These are phyloP conservation scores for Ceratosolen solmsi DNA, from an alignment of 1,140 invertebrate genomes.

Conservation along the genomic window DNA sequence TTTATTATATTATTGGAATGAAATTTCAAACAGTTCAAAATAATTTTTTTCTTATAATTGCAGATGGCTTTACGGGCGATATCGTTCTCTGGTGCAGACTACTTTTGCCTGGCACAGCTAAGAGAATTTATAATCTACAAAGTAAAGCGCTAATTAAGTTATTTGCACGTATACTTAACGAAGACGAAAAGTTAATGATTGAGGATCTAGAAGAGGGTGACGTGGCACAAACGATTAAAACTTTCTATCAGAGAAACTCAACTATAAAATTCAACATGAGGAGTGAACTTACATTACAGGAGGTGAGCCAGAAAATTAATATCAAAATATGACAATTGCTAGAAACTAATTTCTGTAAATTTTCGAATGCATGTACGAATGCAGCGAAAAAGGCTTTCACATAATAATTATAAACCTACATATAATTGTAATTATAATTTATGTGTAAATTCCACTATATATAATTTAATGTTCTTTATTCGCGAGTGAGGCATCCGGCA, in stretches of 20 bases:
- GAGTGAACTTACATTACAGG: constrained; percentile 83
- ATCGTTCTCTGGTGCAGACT: constrained; percentile 87
- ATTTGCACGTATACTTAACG: constrained; percentile 86
- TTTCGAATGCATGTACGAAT: too few relatives aligned
- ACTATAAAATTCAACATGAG: constrained; percentile 77
- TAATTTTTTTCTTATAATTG: too few relatives aligned
- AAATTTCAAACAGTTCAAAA: too few relatives aligned
- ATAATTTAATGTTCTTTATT: background rate
- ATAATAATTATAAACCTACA: too few relatives aligned
- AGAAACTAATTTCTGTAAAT: background rate
- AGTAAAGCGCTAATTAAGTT: constrained; percentile 93
- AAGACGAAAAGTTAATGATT: constrained; percentile 86
- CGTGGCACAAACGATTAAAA: constrained; percentile 88
- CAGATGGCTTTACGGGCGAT: constrained; percentile 84
- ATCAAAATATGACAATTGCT: background rate
- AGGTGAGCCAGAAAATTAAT: constrained; percentile 71
- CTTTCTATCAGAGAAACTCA: constrained; percentile 83
- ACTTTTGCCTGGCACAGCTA: constrained; percentile 86
- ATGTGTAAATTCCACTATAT: background rate
- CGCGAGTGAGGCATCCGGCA: background rate
- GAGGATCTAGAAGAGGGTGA: constrained; percentile 91
- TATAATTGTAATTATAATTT: background rate
- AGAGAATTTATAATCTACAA: constrained; percentile 92
- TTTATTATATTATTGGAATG: too few relatives aligned
- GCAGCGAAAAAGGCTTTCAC: too few relatives aligned